Evolutionary conservation across 2,797 vertebrate genomes (phyloP), one percentile per base, ranked within the genome.

Genomic region (Psittacula echo): DNA sequence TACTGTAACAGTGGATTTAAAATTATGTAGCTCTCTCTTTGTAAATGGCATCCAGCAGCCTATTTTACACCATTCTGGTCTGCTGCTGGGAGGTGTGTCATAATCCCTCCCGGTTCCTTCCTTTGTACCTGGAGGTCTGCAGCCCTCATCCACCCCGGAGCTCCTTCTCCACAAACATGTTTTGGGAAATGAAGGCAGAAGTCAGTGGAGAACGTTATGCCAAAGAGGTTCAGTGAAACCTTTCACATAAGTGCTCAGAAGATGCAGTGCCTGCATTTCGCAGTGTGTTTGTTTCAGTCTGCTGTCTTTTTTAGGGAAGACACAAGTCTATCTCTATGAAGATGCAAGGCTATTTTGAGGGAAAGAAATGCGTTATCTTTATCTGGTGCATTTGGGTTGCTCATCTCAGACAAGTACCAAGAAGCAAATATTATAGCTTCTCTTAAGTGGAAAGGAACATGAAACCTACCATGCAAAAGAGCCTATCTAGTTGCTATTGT

Each of bases 401-500:
- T 87, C 54, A 7, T 72, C 29, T 80, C 1, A 0, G 23, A 39
- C 20, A n/a, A 82, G 41, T 50, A 71, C 23, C 65, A 72, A n/a
- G 64, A 30, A 51, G 54, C 44, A 79, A 79, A 42, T 1, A 1
- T 62, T 76, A 12, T 2, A 67, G 13, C 47, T 85, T 45, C 39
- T 72, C 34, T 37, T 58, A 24, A 85, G 53, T 42, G 29, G 61
- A 85, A 82, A 58, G 32, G 23, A 20, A 26, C 26, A 24, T 0
- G 0, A 92, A 79, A 73, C 22, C 24, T 37, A 23, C 54, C 1
- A 0, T 61, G 30, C 10, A 64, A 20, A 78, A 79, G 53, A 45
- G 7, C 7, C 29, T 1, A 0, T 65, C 7, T 19, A 26, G 29
- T 39, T 89, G 13, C 29, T 39, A 0, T 72, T 48, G 5, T 53